Percentiles rank a stretch among this genome's conserved stretches.
phyloP scores from a whole-genome alignment of 2,113 vertebrate genomes.

The Scopus umbretta region DNA sequence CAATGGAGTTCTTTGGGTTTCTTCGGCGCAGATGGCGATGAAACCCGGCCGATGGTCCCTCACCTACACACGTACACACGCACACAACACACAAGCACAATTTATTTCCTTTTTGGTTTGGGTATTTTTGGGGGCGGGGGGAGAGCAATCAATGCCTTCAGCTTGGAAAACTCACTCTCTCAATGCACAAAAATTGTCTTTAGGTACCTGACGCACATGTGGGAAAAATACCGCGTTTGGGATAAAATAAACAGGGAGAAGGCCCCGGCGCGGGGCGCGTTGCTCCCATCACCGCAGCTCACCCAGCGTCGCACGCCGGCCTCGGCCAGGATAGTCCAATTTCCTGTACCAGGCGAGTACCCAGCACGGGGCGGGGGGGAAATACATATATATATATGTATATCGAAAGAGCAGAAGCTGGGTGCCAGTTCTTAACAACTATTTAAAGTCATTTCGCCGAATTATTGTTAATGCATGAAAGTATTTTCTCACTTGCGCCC shows the following conservation, averaged over 20 bases:
- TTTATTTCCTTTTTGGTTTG: neutral
- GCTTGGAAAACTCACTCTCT: neutral
- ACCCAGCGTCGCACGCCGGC: neutral
- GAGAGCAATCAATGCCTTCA: neutral
- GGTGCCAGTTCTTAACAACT: neutral
- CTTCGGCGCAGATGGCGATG: neutral
- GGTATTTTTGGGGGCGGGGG: too few species aligned
- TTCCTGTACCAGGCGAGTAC: constrained; percentile 49
- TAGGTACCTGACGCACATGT: accelerated
- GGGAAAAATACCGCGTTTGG: accelerated
- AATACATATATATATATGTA: too few species aligned
- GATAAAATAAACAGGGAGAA: neutral
- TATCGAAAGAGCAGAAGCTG: neutral
- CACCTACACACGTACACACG: neutral
- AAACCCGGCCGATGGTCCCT: neutral
- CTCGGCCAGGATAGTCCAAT: constrained; percentile 29
- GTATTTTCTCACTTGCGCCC: neutral
- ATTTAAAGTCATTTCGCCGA: neutral
- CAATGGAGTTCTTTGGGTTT: neutral
- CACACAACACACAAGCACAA: neutral
- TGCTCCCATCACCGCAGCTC: neutral
- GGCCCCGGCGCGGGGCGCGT: accelerated
- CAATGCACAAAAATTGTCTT: neutral
- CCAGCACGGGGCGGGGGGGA: neutral
- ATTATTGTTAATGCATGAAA: neutral